Conservation (phyloP, 2,113 vertebrate species). For the Saguinus midas region DNA sequence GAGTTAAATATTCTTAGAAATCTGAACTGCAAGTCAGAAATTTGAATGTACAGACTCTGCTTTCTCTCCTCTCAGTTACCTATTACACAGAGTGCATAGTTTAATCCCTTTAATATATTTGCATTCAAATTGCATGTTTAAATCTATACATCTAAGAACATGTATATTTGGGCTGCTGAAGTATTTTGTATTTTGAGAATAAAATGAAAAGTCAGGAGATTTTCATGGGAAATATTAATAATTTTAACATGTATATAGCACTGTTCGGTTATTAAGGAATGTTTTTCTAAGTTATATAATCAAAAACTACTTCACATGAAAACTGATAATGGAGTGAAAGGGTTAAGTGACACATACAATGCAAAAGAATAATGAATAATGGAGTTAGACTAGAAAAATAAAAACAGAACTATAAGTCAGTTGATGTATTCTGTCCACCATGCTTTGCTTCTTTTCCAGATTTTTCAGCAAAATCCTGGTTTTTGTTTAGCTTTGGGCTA, state of each 20-base stretch:
- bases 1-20: background rate
- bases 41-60: background rate
- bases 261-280: background rate
- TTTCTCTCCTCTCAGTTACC: rapidly evolving
- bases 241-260: background rate
- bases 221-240: background rate
- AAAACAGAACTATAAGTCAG: background rate
- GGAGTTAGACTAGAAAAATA: background rate
- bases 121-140: background rate
- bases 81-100: background rate
- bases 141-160: background rate
- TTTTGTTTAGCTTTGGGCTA: background rate
- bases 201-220: background rate
- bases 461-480: background rate
- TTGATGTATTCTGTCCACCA: background rate
- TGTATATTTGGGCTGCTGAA: background rate
- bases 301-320: background rate
- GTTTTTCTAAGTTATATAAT: background rate
- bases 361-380: background rate
- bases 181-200: background rate
- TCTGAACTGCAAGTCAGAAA: background rate
- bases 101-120: background rate
- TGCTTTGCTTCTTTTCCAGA: background rate
- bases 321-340: background rate
- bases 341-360: background rate